These are phyloP conservation scores for Drosophila lutescens DNA, from an alignment of 2,888 invertebrate genomes.

Conservation along the genomic window DNA sequence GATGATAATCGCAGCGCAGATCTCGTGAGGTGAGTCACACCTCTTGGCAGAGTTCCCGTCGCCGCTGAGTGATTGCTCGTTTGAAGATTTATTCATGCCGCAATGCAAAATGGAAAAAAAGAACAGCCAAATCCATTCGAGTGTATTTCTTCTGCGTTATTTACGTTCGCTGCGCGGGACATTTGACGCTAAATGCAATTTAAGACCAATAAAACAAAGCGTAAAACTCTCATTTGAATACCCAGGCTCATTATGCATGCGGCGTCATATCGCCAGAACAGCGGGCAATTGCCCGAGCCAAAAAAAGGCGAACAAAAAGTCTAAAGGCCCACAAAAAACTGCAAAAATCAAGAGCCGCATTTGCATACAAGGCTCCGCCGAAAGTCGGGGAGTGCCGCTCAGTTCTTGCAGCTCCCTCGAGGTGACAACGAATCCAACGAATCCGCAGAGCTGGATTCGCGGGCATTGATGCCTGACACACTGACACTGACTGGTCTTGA, in stretches of 20 bases:
- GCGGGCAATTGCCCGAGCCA: slow-evolving; percentile 59
- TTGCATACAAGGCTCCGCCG: slow-evolving; percentile 60
- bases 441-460: slow-evolving; percentile 27
- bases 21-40: slow-evolving; percentile 52
- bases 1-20: neutral
- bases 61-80: slow-evolving; percentile 68
- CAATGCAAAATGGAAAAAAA: slow-evolving; percentile 20
- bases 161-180: slow-evolving; percentile 60
- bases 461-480: slow-evolving; percentile 61
- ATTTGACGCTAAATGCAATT: slow-evolving; percentile 79
- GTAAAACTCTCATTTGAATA: slow-evolving; percentile 68
- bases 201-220: slow-evolving; percentile 76
- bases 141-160: slow-evolving; percentile 51
- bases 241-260: slow-evolving; percentile 75
- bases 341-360: slow-evolving; percentile 41
- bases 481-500: slow-evolving; percentile 69
- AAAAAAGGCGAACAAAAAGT: slow-evolving; percentile 5
- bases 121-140: neutral
- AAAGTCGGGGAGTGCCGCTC: slow-evolving; percentile 63
- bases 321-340: slow-evolving; percentile 26
- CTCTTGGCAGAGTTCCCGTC: slow-evolving; percentile 61
- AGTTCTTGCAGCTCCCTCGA: slow-evolving; percentile 53
- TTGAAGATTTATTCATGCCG: slow-evolving; percentile 63
- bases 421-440: slow-evolving; percentile 64
- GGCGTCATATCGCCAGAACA: slow-evolving; percentile 75